These are phyloP conservation scores for Artemia sinica DNA, from an alignment of 2,888 invertebrate species.

Conservation along the genomic window DNA sequence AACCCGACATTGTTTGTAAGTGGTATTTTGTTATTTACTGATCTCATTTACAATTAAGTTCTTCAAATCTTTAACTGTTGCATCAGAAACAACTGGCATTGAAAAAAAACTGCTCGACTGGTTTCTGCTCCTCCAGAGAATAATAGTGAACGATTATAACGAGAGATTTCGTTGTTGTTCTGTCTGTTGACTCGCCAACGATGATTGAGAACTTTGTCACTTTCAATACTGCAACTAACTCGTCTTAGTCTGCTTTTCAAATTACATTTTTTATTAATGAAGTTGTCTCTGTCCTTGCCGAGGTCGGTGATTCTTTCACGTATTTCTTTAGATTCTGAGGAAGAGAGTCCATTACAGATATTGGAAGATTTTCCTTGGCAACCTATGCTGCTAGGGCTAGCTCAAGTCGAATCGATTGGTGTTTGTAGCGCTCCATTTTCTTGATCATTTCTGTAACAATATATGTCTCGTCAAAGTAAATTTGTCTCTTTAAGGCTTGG, in stretches of 20 bases:
- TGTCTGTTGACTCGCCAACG: conserved; percentile 9
- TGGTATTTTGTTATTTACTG: too few relatives aligned
- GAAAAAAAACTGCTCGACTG: too few relatives aligned
- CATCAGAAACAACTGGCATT: too few relatives aligned
- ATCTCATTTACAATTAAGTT: too few relatives aligned
- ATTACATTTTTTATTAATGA: background rate
- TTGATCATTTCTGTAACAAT: background rate
- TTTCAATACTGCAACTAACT: conserved; percentile 6
- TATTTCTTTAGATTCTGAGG: conserved; percentile 1
- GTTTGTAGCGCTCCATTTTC: background rate
- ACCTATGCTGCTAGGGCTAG: conserved; percentile 12
- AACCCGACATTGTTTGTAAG: too few relatives aligned
- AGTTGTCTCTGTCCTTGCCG: background rate
- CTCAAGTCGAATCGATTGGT: background rate
- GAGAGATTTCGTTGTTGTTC: conserved; percentile 9
- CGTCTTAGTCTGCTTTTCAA: conserved; percentile 1
- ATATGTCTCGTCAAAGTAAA: background rate
- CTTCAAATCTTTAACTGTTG: too few relatives aligned
- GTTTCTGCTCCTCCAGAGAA: too few relatives aligned
- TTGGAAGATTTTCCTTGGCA: conserved; percentile 4
- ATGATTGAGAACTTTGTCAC: conserved; percentile 12
- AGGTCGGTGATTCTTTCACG: background rate
- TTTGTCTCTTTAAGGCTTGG: background rate
- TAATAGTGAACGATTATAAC: too few relatives aligned
- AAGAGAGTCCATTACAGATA: conserved; percentile 9